Base-by-base conservation (phyloP, 1,140 invertebrate species). In the Rhopalosiphum maidis region DNA sequence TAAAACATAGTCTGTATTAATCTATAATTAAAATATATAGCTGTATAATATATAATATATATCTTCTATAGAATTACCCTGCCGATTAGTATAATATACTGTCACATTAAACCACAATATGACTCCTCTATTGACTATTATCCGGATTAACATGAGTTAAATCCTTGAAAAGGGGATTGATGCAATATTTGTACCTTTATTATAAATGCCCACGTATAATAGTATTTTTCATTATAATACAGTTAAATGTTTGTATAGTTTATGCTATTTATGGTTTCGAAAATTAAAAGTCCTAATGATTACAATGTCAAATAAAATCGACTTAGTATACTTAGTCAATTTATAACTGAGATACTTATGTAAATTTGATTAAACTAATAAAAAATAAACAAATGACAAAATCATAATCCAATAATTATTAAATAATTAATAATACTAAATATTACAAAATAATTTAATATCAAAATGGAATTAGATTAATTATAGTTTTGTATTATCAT, bases 181-280 rank as follows among this genome's bases (percentile, higher is more conserved):
- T 87, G 60, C n/a, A 68, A 68, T 15, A 68, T n/a, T 15, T 15
- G 30, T 41, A 85, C 82, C 37, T 85, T 85, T 85, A 35, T 35
- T 41, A 85, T 85, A 43, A 41, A 85, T 85, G 8, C 1, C 23
- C 6, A 23, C 35, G 23, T 25, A 41, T 41, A 85, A 25, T 43
- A 85, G 83, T 48, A 87, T 35, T 51, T 88, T 48, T 41, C 5
- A 15, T 88, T 88, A n/a, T 48, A 87, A 87, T 87, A n/a, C 43
- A 48, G 25, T 87, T 87, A 48, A 41, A 46, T 35, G 30, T 88
- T 88, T 48, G 43, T 30, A 46, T 25, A 48, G 86, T 88, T 51
- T 88, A 88, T 46, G 86, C 46, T 88, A 46, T 88, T 51, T 88
- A 88, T 46, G 86, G 86, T 88, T 88, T 88, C 46, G 2, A 46